phyloP scores from a whole-genome alignment of 2,888 invertebrate species.

The Scrobipalpa costella region DNA sequence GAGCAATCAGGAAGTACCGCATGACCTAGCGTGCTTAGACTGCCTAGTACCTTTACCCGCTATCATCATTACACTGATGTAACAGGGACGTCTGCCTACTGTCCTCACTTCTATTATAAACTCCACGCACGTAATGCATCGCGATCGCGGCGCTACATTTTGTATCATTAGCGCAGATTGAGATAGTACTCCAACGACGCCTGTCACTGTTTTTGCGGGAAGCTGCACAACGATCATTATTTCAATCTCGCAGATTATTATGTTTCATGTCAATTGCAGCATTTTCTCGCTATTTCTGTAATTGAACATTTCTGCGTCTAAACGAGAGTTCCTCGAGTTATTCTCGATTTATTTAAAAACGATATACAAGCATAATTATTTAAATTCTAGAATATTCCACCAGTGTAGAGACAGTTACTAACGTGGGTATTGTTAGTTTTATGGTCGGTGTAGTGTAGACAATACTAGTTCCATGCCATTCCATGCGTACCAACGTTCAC shows the following conservation, averaged over 20 bases:
- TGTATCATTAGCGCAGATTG: conserved; percentile 36
- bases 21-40: conserved; percentile 51
- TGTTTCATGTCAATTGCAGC: not conserved
- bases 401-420: not conserved
- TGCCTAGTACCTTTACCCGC: conserved; percentile 39
- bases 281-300: not conserved
- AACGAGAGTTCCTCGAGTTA: not conserved
- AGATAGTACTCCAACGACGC: conserved; percentile 21
- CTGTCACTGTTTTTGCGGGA: conserved; percentile 31
- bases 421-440: conserved; percentile 1
- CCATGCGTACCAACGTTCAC: not conserved
- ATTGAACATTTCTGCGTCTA: not conserved
- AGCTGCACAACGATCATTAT: conserved; percentile 22
- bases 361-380: not conserved
- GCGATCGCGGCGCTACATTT: conserved; percentile 31
- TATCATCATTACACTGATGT: conserved; percentile 51
- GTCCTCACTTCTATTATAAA: conserved; percentile 36
- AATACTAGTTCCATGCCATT: not conserved
- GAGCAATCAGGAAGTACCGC: conserved; percentile 54
- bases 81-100: conserved; percentile 44
- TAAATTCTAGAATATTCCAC: not conserved
- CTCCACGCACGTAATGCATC: conserved; percentile 37
- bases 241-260: conserved; percentile 18
- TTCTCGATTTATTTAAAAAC: not conserved
- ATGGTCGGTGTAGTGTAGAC: not conserved